Conservation (phyloP, 2,113 vertebrate species). For the Telmatochromis brichardi region DNA sequence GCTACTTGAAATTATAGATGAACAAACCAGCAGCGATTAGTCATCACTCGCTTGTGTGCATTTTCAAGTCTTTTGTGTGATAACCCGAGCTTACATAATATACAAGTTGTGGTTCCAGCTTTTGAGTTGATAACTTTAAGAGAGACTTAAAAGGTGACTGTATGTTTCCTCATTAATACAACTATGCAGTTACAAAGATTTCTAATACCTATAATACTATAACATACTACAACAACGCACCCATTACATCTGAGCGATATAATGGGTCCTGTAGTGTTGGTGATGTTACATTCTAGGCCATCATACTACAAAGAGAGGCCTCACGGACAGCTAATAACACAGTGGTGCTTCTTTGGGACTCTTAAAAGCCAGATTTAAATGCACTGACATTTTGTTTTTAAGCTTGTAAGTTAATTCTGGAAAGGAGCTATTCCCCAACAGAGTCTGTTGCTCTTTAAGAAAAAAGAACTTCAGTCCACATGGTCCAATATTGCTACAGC, state of each 20-base stretch:
- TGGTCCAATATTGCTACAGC: neutral
- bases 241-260: neutral
- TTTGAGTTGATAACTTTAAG: neutral
- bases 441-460: neutral
- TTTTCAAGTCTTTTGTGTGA: neutral
- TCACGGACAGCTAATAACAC: neutral
- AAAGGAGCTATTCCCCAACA: neutral
- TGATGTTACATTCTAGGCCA: neutral
- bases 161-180: neutral
- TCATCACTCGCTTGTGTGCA: neutral
- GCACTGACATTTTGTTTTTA: neutral
- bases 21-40: neutral
- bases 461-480: neutral
- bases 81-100: neutral
- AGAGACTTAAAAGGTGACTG: neutral
- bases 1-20: neutral
- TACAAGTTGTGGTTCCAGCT: neutral
- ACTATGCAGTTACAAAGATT: neutral
- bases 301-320: neutral
- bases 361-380: neutral
- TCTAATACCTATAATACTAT: neutral
- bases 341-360: neutral
- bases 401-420: neutral
- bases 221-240: neutral
- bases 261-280: neutral